Conservation (phyloP, 1,140 invertebrate genomes). For the Heliothis virescens region DNA sequence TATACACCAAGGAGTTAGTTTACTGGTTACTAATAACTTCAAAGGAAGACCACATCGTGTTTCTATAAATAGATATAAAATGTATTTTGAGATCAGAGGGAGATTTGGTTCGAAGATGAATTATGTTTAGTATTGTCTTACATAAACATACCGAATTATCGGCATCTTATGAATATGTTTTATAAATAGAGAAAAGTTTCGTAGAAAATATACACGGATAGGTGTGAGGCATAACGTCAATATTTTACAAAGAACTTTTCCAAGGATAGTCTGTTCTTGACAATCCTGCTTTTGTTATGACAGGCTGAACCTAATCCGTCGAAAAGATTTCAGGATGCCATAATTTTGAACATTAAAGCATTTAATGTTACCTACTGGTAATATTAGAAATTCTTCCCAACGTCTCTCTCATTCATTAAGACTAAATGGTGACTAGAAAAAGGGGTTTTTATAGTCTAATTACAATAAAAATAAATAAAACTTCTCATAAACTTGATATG, state of each 20-base stretch:
- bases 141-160: constrained; percentile 30
- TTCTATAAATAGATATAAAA: constrained; percentile 34
- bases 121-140: constrained; percentile 39
- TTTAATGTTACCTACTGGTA: constrained; percentile 4
- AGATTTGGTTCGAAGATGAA: constrained; percentile 14
- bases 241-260: constrained; percentile 15
- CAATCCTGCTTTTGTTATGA: no score
- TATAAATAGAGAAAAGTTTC: constrained; percentile 37
- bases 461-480: constrained; percentile 46
- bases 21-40: constrained; percentile 21
- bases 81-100: constrained; percentile 41
- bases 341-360: background rate
- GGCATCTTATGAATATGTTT: constrained; percentile 20
- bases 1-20: constrained; percentile 16
- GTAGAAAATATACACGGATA: constrained; percentile 24
- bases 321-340: no score
- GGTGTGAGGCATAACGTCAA: constrained; percentile 25
- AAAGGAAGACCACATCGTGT: constrained; percentile 37
- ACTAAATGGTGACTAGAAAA: constrained; percentile 52
- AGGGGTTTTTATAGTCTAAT: constrained; percentile 41
- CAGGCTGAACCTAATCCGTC: no score
- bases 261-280: no score
- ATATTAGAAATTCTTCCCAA: constrained; percentile 11
- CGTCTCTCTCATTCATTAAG: constrained; percentile 41
- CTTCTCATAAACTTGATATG: constrained; percentile 65